Conservation (phyloP, 2,888 invertebrate species). For the Conchocele bisecta region DNA sequence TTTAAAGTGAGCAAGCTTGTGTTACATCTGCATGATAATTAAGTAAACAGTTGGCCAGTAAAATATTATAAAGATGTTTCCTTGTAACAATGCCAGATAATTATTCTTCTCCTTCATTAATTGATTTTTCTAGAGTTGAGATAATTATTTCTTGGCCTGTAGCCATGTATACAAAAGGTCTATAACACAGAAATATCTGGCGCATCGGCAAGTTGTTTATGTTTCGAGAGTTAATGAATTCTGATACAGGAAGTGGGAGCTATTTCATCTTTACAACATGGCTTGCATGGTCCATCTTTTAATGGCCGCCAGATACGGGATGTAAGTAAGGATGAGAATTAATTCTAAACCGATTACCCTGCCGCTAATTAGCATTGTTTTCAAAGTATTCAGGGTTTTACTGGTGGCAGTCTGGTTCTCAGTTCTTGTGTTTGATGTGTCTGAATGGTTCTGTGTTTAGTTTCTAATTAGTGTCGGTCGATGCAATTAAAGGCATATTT, state of each 20-base stretch:
- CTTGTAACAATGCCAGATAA: slow-evolving; percentile 50
- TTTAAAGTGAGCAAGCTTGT: too few relatives aligned
- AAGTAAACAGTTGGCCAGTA: slow-evolving; percentile 40
- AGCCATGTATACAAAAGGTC: slow-evolving; percentile 25
- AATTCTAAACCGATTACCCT: slow-evolving; percentile 47
- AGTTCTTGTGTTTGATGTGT: too few relatives aligned
- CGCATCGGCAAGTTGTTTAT: slow-evolving; percentile 42
- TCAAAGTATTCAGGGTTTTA: too few relatives aligned
- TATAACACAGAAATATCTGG: slow-evolving; percentile 10
- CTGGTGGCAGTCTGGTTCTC: too few relatives aligned
- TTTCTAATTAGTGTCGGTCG: too few relatives aligned
- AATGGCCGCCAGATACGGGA: slow-evolving; percentile 10
- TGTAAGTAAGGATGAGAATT: slow-evolving; percentile 40
- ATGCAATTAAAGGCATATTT: too few relatives aligned
- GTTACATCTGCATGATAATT: slow-evolving; percentile 37
- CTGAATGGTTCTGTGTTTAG: too few relatives aligned
- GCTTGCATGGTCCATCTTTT: background rate
- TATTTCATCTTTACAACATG: slow-evolving; percentile 7
- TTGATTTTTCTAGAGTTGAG: slow-evolving; percentile 56
- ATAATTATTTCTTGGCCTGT: slow-evolving; percentile 58
- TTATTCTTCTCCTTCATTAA: slow-evolving; percentile 56
- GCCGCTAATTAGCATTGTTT: background rate
- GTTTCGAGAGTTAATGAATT: slow-evolving; percentile 45
- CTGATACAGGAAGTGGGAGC: slow-evolving; percentile 33
- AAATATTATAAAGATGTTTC: slow-evolving; percentile 52